Evolutionary conservation across 1,140 invertebrate species (phyloP).

Genomic region (Pararge aegeria): DNA sequence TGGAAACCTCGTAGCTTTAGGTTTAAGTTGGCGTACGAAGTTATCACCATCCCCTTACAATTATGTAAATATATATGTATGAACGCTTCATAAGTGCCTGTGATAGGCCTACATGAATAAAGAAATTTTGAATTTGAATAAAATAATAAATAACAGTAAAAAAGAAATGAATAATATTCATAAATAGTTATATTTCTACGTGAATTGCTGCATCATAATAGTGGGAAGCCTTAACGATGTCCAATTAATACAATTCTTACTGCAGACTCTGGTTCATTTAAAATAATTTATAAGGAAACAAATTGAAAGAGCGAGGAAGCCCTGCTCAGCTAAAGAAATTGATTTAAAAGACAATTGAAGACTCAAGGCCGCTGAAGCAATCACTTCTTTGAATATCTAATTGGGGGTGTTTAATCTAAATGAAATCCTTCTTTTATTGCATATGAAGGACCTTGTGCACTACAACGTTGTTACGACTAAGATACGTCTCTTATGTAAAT

Average conservation of each 20-base stretch:
- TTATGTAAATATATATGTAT: too few relatives aligned
- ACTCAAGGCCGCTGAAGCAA: conserved; percentile 8
- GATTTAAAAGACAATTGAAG: conserved; percentile 9
- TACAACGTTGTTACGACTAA: too few relatives aligned
- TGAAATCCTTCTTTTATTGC: conserved; percentile 2
- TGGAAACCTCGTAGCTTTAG: too few relatives aligned
- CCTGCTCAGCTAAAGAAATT: conserved; percentile 4
- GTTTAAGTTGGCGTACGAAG: too few relatives aligned
- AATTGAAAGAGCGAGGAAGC: conserved; percentile 6
- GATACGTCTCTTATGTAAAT: too few relatives aligned
- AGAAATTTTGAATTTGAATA: too few relatives aligned
- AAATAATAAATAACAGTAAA: too few relatives aligned
- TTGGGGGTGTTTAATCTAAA: conserved; percentile 2
- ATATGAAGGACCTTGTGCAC: too few relatives aligned
- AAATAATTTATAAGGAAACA: conserved; percentile 6
- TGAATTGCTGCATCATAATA: not conserved
- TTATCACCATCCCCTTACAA: too few relatives aligned
- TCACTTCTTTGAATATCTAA: conserved; percentile 7
- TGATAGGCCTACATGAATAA: too few relatives aligned
- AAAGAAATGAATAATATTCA: not conserved
- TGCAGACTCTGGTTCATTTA: not conserved
- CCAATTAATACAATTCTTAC: conserved; percentile 6
- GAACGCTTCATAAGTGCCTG: too few relatives aligned
- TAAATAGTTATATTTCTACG: not conserved
- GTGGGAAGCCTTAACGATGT: conserved; percentile 4